Percentiles rank a stretch among this genome's conserved stretches.
These are phyloP conservation scores for Pocillopora meandrina DNA, from an alignment of 92 coral and sea anemone species.

Conservation along the genomic window DNA sequence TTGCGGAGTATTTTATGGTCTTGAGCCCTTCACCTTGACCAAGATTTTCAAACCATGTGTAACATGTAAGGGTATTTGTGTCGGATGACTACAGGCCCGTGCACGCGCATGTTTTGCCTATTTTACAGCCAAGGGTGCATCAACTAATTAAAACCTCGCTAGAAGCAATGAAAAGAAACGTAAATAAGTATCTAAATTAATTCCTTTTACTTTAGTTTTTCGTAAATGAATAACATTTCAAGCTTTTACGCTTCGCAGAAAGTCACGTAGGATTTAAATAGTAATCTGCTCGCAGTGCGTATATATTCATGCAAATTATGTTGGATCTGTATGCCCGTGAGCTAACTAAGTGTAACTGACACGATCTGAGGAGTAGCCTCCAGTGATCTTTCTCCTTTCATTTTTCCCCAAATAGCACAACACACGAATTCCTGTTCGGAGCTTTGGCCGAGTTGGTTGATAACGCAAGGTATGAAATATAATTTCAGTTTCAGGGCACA, in stretches of 20 bases:
- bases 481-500: not conserved
- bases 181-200: no score
- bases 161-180: not conserved
- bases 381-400: not conserved
- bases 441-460: constrained; percentile 98
- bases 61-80: constrained; percentile 12
- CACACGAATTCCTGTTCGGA: constrained; percentile 97
- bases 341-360: not conserved
- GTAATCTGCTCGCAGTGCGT: constrained; percentile 7
- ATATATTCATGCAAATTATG: not conserved
- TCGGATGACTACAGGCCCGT: not conserved
- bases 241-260: no score
- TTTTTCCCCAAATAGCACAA: constrained; percentile 68
- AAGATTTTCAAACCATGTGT: constrained; percentile 5
- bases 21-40: not conserved
- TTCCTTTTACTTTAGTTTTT: not conserved
- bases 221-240: not conserved
- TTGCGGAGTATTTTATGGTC: not conserved
- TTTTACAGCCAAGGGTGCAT: constrained; percentile 11
- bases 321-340: not conserved
- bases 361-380: not conserved
- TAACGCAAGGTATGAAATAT: constrained; percentile 81
- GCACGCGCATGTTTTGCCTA: constrained; percentile 25
- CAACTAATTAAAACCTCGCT: constrained; percentile 1
- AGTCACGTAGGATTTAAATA: no score